Conservation (phyloP, 2,888 invertebrate genomes). For the Blomia tropicalis region DNA sequence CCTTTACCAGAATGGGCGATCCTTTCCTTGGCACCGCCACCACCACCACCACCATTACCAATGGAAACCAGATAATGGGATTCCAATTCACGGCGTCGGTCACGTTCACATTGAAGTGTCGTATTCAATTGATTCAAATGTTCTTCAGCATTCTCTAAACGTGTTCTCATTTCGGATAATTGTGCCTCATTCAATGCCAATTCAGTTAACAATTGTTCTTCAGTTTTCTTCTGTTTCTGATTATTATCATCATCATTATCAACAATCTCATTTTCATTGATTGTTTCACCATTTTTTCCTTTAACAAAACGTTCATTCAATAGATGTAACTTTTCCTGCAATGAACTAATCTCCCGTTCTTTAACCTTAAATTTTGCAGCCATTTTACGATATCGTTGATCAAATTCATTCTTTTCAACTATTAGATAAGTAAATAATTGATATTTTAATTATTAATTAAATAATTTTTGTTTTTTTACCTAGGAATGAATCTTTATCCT, state of each 20-base stretch:
- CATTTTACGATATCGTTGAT: constrained; percentile 11
- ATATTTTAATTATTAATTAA: not conserved
- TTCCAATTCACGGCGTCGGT: constrained; percentile 17
- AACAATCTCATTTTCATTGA: not conserved
- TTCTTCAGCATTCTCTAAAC: not conserved
- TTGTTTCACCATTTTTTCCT: not conserved
- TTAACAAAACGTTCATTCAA: constrained; percentile 16
- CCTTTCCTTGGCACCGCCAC: not conserved
- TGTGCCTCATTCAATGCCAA: not conserved
- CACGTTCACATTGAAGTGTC: constrained; percentile 8
- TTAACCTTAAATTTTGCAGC: constrained; percentile 21
- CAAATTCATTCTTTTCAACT: constrained; percentile 21
- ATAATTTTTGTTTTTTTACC: too few species aligned
- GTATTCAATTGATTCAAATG: not conserved
- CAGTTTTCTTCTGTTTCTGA: not conserved
- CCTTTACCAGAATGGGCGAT: not conserved
- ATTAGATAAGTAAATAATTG: not conserved
- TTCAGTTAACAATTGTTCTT: not conserved
- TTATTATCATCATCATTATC: not conserved
- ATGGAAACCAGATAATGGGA: not conserved
- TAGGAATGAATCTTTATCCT: constrained; percentile 2
- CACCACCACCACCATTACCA: too few species aligned
- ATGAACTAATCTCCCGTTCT: constrained; percentile 15
- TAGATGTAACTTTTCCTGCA: constrained; percentile 14
- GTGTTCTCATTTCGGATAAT: not conserved